These are phyloP conservation scores for Stigmatopora argus DNA, from an alignment of 2,113 vertebrate genomes.

Conservation along the genomic window DNA sequence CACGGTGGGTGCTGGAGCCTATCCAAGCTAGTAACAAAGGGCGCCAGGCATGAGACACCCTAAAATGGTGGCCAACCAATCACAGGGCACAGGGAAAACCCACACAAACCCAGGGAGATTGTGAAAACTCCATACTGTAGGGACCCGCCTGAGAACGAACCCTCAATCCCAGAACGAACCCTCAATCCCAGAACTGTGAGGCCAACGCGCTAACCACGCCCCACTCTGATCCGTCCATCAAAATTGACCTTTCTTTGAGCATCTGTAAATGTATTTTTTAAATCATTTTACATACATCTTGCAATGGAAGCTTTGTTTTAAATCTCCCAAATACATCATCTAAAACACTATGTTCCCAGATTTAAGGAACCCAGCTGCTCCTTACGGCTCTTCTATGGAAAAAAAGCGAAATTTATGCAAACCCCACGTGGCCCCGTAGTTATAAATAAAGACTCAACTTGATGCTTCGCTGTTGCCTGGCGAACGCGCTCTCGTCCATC, in stretches of 20 bases:
- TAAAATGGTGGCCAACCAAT: too few species aligned
- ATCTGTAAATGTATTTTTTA: neutral
- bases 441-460: slow-evolving; percentile 58
- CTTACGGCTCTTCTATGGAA: neutral
- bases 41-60: too few species aligned
- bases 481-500: slow-evolving; percentile 48
- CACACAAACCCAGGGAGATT: too few species aligned
- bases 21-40: too few species aligned
- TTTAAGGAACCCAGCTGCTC: neutral
- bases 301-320: neutral
- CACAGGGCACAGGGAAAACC: too few species aligned
- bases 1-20: too few species aligned
- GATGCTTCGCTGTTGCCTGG: slow-evolving; percentile 60
- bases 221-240: too few species aligned
- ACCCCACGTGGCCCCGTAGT: slow-evolving; percentile 49
- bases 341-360: neutral
- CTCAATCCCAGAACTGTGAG: too few species aligned
- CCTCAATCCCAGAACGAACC: too few species aligned
- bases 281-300: neutral
- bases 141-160: too few species aligned
- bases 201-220: too few species aligned
- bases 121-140: too few species aligned
- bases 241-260: neutral
- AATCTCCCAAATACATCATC: neutral
- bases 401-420: slow-evolving; percentile 29